Base-by-base conservation (phyloP, 23 tunicate genomes). In the Trididemnum nubilum region DNA sequence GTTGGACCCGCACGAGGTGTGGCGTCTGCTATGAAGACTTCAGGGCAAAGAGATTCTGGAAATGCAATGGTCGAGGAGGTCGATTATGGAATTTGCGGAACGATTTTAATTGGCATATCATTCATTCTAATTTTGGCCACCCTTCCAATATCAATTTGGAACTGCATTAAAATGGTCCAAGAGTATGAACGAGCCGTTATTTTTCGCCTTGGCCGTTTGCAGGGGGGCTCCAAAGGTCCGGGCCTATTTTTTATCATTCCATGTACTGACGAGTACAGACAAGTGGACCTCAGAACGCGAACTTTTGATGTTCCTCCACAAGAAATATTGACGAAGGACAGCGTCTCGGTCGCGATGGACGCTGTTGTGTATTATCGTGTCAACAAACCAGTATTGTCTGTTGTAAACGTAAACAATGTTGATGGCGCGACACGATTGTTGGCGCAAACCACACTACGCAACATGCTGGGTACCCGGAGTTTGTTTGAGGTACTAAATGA, bases 101-200 rank as follows among this genome's bases (percentile, higher is more conserved):
- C 0, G 0, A 34, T 92, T 35, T 38, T 92, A 18, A 87, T 91
- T 58, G 40, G 22, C 26, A 37, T 94, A 0, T 85, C 95, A 15
- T 3, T 85, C 15, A 3, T 94, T 22, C 23, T 85, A 19, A 82
- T 83, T 25, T 4, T 89, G 23, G 85, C 78, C 0, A 81, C 85
- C n/a, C 76, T 85, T 49, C 98, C 98, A 0, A 0, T 94, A 1
- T 59, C 95, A 5, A 72, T 94, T 61, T 89, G 82, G 33, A n/a
- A 30, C 51, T 85, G 88, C 85, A 38, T 94, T 22, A 89, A 94
- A 77, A 61, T 94, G 35, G 95, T 94, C 24, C 81, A 82, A n/a
- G 98, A 94, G 37, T 94, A 94, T 65, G 98, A 94, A 36, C 59
- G 98, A 26, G 98, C 98, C 0, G 98, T 94, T 0, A 94, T 94